Evolutionary conservation across 2,888 invertebrate genomes (phyloP), one percentile per base, ranked within the genome.

Genomic region (Drosophila ustulata): DNA sequence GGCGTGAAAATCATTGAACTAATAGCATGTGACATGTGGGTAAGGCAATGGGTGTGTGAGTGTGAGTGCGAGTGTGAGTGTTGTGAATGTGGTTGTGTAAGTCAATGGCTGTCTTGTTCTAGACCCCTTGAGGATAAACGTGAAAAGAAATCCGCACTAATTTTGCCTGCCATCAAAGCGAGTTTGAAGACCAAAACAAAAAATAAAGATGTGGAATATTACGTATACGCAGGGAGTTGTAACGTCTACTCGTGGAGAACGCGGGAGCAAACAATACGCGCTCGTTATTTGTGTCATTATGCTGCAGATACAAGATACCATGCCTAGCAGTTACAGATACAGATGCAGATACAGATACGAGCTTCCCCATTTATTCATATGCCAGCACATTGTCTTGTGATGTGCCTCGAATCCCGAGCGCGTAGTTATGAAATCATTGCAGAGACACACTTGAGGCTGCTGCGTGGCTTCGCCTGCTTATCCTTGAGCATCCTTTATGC

Each of bases 231-330:
- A 51, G 72, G 71, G 69, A 77, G 80, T 88, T 70, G 79, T 86
- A 71, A 80, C 73, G 71, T 73, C 83, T 79, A 72, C 89, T 85
- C 80, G 69, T 56, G 62, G 62, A 62, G 61, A 67, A 53, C 53
- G 61, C 57, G 66, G 57, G 25, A 39, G 69, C 89, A 86, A 78
- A 89, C 85, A 86, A 86, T 86, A 78, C 50, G 80, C 75, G 87
- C 85, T 86, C 85, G 85, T 86, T 86, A 86, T 86, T 86, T 89
- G 85, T 89, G 89, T 89, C 89, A 89, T 86, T 86, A 89, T 89
- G 71, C 75, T 66, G 88, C 75, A 80, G 69, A 75, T 72, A 50
- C 74, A 70, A 71, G 18, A 18, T 18, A 18, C 18, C 66, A 68
- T 67, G 72, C 57, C 58, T 70, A 52, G 69, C 51, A 67, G 43